Evolutionary conservation across 2,113 vertebrate genomes (phyloP).

Genomic region (Prochilodus magdalenae): DNA sequence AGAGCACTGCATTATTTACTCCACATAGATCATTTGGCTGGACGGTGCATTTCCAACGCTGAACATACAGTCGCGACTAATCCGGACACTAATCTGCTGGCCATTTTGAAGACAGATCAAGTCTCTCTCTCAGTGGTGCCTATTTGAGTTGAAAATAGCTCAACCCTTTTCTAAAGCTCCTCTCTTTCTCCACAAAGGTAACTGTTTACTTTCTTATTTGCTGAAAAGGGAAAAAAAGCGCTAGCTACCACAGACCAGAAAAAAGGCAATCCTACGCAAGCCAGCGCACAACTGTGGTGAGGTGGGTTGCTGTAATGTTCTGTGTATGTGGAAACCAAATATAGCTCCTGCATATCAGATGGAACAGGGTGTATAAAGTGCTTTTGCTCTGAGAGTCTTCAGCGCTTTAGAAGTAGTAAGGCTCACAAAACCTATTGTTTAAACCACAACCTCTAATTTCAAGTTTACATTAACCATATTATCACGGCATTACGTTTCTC

Average conservation of each 20-base stretch:
- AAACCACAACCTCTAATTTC: background rate
- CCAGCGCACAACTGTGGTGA: background rate
- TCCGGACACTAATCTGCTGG: background rate
- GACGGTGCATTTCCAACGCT: background rate
- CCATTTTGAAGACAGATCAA: background rate
- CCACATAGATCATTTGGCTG: background rate
- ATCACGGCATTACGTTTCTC: background rate
- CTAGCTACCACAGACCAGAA: background rate
- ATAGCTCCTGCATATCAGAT: background rate
- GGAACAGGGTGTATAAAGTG: constrained; percentile 2
- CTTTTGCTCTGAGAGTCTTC: background rate
- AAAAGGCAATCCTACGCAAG: background rate
- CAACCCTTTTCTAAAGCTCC: background rate
- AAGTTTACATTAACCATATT: background rate
- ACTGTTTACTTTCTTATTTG: constrained; percentile 1
- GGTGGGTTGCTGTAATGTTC: background rate
- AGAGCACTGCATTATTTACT: background rate
- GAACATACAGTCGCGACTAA: background rate
- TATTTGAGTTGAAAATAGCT: background rate
- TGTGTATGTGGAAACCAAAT: background rate
- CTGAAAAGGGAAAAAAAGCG: background rate
- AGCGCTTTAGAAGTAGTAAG: background rate
- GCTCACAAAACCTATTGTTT: background rate
- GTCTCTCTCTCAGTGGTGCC: background rate
- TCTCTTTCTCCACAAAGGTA: background rate